A percentile compares a stretch with the other conserved stretches of the same genome.
These are phyloP conservation scores for Pterocles orientalis DNA, from an alignment of 2,113 vertebrate species.

Conservation along the genomic window DNA sequence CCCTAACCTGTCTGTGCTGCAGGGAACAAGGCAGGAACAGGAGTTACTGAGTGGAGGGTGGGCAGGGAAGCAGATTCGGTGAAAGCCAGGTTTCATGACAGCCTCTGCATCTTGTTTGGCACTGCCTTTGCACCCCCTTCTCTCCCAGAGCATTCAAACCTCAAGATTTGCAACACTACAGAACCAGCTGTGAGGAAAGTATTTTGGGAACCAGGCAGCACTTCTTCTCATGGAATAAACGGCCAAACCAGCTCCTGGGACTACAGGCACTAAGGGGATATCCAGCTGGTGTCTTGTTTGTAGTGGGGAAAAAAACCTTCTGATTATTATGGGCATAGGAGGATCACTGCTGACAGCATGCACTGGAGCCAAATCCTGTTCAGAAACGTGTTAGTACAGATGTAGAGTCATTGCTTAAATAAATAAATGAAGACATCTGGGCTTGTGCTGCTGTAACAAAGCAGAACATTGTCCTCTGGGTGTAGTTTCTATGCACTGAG, in stretches of 20 bases:
- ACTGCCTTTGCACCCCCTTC: neutral
- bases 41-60: neutral
- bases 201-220: neutral
- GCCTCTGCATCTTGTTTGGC: neutral
- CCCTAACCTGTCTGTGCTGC: rapidly evolving
- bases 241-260: neutral
- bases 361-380: neutral
- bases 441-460: neutral
- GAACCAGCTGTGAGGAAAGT: neutral
- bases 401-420: neutral
- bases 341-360: neutral
- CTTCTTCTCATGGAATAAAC: neutral
- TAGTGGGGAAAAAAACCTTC: neutral
- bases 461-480: neutral
- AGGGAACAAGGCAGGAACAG: neutral
- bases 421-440: neutral
- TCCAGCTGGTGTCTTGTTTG: neutral
- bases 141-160: neutral
- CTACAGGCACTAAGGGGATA: neutral
- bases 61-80: neutral
- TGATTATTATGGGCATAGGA: neutral
- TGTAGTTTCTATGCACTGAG: neutral
- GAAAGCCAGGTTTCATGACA: neutral
- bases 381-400: neutral
- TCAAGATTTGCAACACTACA: neutral